These are phyloP conservation scores for Saturnia pavonia DNA, from an alignment of 2,888 invertebrate genomes.

Conservation along the genomic window DNA sequence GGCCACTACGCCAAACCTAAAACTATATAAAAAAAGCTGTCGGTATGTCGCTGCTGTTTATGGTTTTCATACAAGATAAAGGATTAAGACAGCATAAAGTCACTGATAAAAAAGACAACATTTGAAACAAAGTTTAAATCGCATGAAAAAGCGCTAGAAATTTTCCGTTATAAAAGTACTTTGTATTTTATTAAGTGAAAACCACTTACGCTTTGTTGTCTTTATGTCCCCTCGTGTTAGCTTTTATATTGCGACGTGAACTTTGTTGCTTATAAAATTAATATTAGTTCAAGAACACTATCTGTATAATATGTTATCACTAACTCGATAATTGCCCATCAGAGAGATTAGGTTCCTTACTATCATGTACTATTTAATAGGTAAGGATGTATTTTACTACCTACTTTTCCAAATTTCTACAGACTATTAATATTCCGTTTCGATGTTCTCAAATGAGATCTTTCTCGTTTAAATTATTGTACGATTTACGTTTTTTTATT, in stretches of 20 bases:
- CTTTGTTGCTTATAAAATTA: constrained; percentile 25
- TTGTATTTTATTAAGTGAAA: constrained; percentile 14
- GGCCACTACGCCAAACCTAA: too few species aligned
- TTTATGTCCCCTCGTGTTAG: constrained; percentile 9
- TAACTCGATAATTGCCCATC: constrained; percentile 26
- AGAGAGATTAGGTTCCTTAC: neutral
- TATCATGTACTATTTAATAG: neutral
- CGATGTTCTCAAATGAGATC: too few species aligned
- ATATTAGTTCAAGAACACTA: neutral
- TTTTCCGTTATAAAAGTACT: constrained; percentile 8
- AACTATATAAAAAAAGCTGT: too few species aligned
- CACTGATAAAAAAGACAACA: neutral
- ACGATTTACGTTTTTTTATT: too few species aligned
- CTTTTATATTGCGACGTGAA: constrained; percentile 19
- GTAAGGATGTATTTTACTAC: neutral
- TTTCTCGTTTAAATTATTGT: too few species aligned
- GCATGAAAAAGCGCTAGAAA: neutral
- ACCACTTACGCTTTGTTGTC: constrained; percentile 7
- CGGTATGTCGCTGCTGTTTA: too few species aligned
- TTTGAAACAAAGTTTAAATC: neutral
- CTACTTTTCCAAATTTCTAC: too few species aligned
- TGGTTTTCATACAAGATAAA: too few species aligned
- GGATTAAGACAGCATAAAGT: neutral
- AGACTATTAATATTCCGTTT: too few species aligned
- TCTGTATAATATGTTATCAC: constrained; percentile 16